Evolutionary conservation across 2,113 vertebrate species (phyloP).

Genomic region (Pelodiscus sinensis): DNA sequence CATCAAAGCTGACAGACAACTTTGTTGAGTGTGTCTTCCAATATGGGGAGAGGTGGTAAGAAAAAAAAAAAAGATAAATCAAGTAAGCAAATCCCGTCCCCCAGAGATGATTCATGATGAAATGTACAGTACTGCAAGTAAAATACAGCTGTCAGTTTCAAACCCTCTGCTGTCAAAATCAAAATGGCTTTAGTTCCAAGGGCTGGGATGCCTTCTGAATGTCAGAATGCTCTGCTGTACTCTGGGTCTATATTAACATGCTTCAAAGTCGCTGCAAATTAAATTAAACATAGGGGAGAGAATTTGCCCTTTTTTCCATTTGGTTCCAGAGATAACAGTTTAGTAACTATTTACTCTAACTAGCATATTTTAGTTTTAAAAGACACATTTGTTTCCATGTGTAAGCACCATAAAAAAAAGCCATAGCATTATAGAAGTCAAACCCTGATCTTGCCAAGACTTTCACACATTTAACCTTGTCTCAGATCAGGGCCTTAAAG

Average conservation of each 20-base stretch:
- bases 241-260: not conserved
- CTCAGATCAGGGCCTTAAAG: not conserved
- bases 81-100: not conserved
- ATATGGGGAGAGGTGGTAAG: not conserved
- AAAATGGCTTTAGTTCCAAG: not conserved
- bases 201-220: accelerated
- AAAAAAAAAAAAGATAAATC: not conserved
- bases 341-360: not conserved
- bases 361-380: not conserved
- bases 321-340: not conserved
- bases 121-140: not conserved
- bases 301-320: not conserved
- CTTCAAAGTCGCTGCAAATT: not conserved
- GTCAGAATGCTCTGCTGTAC: not conserved
- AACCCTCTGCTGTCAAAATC: not conserved
- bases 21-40: not conserved
- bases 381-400: not conserved
- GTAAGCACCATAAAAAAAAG: not conserved
- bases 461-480: not conserved
- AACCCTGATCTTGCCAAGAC: not conserved
- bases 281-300: not conserved
- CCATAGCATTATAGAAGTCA: not conserved
- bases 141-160: not conserved
- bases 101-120: not conserved
- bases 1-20: not conserved